Evolutionary conservation across 2,888 invertebrate genomes (phyloP).

Genomic region (Leptinotarsa haldemani): DNA sequence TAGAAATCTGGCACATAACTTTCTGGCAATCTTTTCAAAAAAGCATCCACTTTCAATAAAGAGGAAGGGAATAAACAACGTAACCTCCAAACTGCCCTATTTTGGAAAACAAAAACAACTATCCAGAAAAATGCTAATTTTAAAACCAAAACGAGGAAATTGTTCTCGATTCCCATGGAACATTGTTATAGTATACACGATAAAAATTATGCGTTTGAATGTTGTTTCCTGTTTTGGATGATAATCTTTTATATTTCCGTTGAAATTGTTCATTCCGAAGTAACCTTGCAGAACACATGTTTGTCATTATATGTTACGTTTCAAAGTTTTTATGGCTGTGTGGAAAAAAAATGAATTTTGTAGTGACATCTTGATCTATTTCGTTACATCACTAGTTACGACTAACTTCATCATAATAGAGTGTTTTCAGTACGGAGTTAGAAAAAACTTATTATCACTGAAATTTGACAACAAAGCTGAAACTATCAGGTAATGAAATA

Average conservation of each 20-base stretch:
- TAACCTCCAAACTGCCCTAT: no score
- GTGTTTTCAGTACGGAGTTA: no score
- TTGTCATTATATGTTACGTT: background rate
- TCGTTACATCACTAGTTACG: background rate
- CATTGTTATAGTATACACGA: background rate
- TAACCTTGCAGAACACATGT: conserved; percentile 21
- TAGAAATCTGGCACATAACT: no score
- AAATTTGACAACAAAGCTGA: no score
- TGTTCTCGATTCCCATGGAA: background rate
- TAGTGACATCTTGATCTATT: background rate
- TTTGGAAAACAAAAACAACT: no score
- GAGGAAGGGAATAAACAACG: no score
- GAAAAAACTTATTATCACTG: no score
- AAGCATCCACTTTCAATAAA: no score
- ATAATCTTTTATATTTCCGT: conserved; percentile 30
- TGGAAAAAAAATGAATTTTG: background rate
- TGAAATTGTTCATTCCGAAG: conserved; percentile 9
- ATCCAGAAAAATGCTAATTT: no score
- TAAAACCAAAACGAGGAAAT: no score
- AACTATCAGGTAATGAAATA: no score
- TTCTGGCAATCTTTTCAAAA: no score
- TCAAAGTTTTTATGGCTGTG: background rate
- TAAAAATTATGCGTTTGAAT: conserved; percentile 7
- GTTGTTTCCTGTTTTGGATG: conserved; percentile 22
- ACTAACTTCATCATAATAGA: background rate